phyloP scores from a whole-genome alignment of 2,888 invertebrate genomes.

The Serripes groenlandicus region DNA sequence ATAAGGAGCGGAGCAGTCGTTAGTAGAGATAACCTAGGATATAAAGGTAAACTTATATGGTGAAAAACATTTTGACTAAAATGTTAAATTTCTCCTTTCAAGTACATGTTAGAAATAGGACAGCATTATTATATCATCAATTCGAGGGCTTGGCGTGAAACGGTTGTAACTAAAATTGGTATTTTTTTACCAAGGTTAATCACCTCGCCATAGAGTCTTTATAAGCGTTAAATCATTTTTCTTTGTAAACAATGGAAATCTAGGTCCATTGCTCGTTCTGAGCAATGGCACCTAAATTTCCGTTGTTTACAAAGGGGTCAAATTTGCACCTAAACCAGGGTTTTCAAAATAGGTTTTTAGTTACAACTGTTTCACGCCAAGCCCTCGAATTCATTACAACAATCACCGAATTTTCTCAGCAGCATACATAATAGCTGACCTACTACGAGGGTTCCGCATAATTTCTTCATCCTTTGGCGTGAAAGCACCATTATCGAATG shows the following conservation, averaged over 20 bases:
- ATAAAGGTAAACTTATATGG: too few species aligned
- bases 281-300: background rate
- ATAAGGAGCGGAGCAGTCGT: too few species aligned
- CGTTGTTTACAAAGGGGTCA: background rate
- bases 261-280: background rate
- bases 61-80: too few species aligned
- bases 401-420: constrained; percentile 89
- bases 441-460: constrained; percentile 92
- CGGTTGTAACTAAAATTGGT: too few species aligned
- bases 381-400: background rate
- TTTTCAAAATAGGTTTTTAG: background rate
- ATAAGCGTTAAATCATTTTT: too few species aligned
- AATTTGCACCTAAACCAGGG: background rate
- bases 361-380: background rate
- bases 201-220: too few species aligned
- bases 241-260: background rate
- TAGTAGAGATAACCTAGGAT: too few species aligned
- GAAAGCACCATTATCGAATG: constrained; percentile 93
- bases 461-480: constrained; percentile 92
- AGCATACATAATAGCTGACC: constrained; percentile 95
- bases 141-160: too few species aligned
- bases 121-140: too few species aligned
- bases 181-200: too few species aligned
- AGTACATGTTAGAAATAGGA: too few species aligned
- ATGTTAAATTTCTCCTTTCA: too few species aligned